These are phyloP conservation scores for Hymenochirus boettgeri DNA, from an alignment of 2,113 vertebrate species.

Conservation along the genomic window DNA sequence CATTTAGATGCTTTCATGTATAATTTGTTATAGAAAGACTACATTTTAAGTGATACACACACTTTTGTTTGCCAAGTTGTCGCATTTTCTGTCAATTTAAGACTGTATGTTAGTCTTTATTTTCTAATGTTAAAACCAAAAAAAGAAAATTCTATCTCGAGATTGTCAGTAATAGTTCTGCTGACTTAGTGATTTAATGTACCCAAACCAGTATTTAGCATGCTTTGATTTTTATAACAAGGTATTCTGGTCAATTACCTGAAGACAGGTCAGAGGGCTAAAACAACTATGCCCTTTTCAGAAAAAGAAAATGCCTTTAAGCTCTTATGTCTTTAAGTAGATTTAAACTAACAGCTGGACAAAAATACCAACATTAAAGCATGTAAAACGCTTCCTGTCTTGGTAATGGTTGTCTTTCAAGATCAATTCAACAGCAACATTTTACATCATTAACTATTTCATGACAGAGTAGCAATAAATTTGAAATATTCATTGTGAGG, in stretches of 20 bases:
- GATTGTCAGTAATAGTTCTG: too few species aligned
- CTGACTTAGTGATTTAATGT: not conserved
- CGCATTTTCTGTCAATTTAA: too few species aligned
- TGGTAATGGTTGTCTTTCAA: constrained; percentile 12
- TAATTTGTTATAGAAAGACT: too few species aligned
- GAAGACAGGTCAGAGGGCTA: constrained; percentile 4
- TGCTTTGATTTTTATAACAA: not conserved
- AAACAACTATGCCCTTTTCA: not conserved
- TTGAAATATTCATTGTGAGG: too few species aligned
- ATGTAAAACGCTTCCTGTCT: constrained; percentile 28
- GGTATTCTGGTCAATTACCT: not conserved
- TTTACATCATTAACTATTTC: constrained; percentile 14
- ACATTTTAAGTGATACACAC: too few species aligned
- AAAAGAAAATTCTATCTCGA: too few species aligned
- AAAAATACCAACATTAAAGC: constrained; percentile 17
- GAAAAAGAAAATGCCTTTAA: constrained; percentile 1
- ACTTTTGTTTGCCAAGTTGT: too few species aligned
- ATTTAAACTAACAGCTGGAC: constrained; percentile 16
- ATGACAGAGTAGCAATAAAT: too few species aligned
- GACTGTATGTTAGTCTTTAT: too few species aligned
- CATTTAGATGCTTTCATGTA: too few species aligned
- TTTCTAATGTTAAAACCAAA: too few species aligned
- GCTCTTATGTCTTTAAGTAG: constrained; percentile 11
- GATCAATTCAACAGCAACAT: constrained; percentile 5
- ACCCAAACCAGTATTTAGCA: not conserved